Percentiles rank a stretch among this genome's conserved stretches.
phyloP scores from a whole-genome alignment of 2,888 invertebrate genomes.

The Craniophora ligustri region DNA sequence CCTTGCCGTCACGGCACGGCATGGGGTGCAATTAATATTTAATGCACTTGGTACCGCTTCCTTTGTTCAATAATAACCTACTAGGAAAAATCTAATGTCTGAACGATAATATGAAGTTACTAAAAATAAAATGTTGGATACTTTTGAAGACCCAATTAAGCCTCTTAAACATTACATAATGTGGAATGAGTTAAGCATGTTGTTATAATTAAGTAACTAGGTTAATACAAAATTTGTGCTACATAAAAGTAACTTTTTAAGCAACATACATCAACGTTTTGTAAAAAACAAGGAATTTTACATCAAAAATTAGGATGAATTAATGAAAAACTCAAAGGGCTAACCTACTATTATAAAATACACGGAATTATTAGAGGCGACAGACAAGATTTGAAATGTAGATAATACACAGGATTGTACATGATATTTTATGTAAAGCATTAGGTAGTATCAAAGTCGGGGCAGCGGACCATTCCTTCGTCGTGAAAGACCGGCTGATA shows the following conservation, averaged over 20 bases:
- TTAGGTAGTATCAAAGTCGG: conserved; percentile 75
- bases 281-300: not conserved
- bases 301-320: conserved; percentile 10
- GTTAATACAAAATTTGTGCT: not conserved
- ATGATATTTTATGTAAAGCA: conserved; percentile 77
- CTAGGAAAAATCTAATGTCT: not conserved
- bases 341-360: conserved; percentile 23
- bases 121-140: conserved; percentile 6
- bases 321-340: not conserved
- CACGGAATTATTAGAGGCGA: conserved; percentile 56
- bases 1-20: conserved; percentile 41
- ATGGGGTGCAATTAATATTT: conserved; percentile 39
- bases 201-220: conserved; percentile 16
- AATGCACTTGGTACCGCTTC: conserved; percentile 29
- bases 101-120: not conserved
- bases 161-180: conserved; percentile 19
- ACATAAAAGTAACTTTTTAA: not conserved
- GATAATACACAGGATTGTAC: conserved; percentile 68
- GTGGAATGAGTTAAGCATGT: conserved; percentile 12
- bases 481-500: conserved; percentile 82
- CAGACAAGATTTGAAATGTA: conserved; percentile 67
- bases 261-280: not conserved
- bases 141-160: conserved; percentile 12
- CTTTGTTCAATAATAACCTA: conserved; percentile 20
- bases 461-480: conserved; percentile 78